These are phyloP conservation scores for Chiridota heheva DNA, from an alignment of 35 echinoderm and acorn worm genomes.

Conservation along the genomic window DNA sequence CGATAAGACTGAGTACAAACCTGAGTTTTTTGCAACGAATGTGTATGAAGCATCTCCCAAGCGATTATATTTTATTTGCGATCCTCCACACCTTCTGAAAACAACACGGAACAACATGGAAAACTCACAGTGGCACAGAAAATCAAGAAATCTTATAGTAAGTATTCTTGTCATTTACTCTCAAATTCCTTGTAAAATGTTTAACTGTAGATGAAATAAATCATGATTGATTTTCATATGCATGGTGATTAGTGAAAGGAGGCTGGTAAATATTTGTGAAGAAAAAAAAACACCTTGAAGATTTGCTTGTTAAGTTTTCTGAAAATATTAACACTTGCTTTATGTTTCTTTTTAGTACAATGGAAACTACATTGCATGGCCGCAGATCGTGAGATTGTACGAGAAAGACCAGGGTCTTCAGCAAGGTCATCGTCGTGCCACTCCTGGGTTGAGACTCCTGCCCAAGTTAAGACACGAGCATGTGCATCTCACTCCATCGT, in stretches of 20 bases:
- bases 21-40: neutral
- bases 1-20: neutral
- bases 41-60: neutral
- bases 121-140: slow-evolving; percentile 58
- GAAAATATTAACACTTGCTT: too few species aligned
- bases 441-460: neutral
- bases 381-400: neutral
- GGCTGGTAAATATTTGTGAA: too few species aligned
- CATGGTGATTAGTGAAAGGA: too few species aligned
- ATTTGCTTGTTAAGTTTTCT: too few species aligned
- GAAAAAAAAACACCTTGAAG: too few species aligned
- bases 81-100: slow-evolving; percentile 76
- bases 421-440: too few species aligned
- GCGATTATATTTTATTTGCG: slow-evolving; percentile 55
- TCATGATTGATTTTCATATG: too few species aligned
- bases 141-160: slow-evolving; percentile 53
- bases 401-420: neutral
- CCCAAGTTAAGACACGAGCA: slow-evolving; percentile 13
- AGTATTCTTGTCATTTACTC: too few species aligned
- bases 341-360: neutral
- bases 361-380: neutral
- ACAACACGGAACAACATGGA: slow-evolving; percentile 68
- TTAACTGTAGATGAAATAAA: too few species aligned
- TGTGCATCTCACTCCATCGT: neutral
- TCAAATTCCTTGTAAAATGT: too few species aligned